phyloP scores from a whole-genome alignment of 2,888 invertebrate species.

The Aphodius granarius region DNA sequence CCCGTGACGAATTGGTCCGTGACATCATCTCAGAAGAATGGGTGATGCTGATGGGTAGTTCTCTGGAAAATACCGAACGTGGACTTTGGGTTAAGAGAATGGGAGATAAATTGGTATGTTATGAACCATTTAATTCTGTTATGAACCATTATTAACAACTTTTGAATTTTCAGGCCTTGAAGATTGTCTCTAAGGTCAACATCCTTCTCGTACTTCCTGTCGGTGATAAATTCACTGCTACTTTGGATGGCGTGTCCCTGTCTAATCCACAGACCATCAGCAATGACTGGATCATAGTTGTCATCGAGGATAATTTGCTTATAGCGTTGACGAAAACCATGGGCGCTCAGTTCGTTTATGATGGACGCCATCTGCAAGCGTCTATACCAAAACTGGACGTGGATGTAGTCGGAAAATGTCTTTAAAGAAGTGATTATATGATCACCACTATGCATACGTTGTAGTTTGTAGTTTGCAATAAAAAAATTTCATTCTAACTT shows the following conservation, averaged over 20 bases:
- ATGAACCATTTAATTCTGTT: neutral
- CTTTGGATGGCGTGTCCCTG: slow-evolving; percentile 35
- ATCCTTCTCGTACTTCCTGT: slow-evolving; percentile 39
- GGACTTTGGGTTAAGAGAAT: slow-evolving; percentile 47
- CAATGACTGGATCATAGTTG: slow-evolving; percentile 37
- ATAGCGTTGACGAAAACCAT: slow-evolving; percentile 33
- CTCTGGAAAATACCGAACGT: slow-evolving; percentile 37
- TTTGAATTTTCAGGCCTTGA: slow-evolving; percentile 16
- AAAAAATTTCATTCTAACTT: neutral
- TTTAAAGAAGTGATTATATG: neutral
- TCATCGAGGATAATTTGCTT: slow-evolving; percentile 33
- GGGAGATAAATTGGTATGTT: slow-evolving; percentile 33
- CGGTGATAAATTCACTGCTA: slow-evolving; percentile 33
- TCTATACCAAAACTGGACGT: slow-evolving; percentile 34
- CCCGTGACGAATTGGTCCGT: slow-evolving; percentile 35
- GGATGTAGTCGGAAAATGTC: slow-evolving; percentile 29
- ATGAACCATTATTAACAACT: neutral
- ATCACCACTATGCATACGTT: neutral
- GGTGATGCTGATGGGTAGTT: slow-evolving; percentile 46
- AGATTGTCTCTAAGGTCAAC: slow-evolving; percentile 36
- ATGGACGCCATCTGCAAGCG: slow-evolving; percentile 35
- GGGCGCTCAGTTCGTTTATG: slow-evolving; percentile 37
- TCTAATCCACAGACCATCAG: slow-evolving; percentile 28
- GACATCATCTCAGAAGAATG: slow-evolving; percentile 42
- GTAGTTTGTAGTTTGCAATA: neutral